Evolutionary conservation across 2,888 invertebrate genomes (phyloP), one percentile per base, ranked within the genome.

Genomic region (Drosophila infuscata): DNA sequence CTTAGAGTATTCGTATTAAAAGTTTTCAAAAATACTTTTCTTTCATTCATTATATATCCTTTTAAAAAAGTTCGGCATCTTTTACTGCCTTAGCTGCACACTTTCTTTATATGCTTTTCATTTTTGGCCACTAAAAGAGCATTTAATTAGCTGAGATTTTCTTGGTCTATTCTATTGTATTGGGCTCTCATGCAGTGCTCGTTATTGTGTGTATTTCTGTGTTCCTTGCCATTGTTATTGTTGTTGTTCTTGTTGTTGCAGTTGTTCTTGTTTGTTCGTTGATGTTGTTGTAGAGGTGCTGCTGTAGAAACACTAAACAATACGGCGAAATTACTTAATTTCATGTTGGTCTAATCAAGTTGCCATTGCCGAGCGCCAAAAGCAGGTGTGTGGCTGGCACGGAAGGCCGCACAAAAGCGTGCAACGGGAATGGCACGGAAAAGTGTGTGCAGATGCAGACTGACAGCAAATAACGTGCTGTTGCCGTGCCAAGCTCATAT

Each of bases 301-400:
- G 60, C 46, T 60, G 68, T 54, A 51, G 85, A 48, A 80, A 70
- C 72, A 78, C 88, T 88, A 86, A 86, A 89, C 90, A 86, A 86
- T 89, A 82, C 73, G 58, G 66, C 72, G 49, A 87, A 88, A 88
- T 90, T 91, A 79, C 88, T 90, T 90, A 89, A 89, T 91, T 89
- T 91, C 81, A 88, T 89, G 88, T 86, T 88, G 82, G 89, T 88
- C 83, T 86, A 91, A 91, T 90, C 91, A 91, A 90, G 87, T 90
- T 91, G 84, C 79, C 86, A 83, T 82, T 88, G 81, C 88, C 72
- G 63, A 84, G 76, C 54, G 65, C 67, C 76, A 53, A 48, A 32
- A 57, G 78, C 70, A 54, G 43, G 65, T 58, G 62, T 69, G 63
- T 67, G 78, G 70, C 70, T 67, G 74, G 73, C 89, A 84, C 77